Conservation (phyloP, 2,113 vertebrate genomes). For the Anas platyrhynchos region DNA sequence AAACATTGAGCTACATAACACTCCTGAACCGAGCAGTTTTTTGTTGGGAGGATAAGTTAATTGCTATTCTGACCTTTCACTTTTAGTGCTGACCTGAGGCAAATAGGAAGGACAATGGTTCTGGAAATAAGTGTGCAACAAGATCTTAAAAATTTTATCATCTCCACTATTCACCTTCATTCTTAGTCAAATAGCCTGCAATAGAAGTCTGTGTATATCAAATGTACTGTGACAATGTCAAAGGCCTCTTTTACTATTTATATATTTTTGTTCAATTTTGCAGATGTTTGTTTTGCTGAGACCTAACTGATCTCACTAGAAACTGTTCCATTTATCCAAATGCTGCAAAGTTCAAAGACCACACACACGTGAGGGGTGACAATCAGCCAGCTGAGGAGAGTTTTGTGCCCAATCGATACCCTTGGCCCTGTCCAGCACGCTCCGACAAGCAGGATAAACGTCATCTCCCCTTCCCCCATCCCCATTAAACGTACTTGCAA, state of each 20-base stretch:
- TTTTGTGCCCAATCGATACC: slow-evolving; percentile 9
- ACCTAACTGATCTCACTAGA: neutral
- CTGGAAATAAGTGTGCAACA: neutral
- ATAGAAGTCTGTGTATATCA: neutral
- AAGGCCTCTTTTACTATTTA: slow-evolving; percentile 38
- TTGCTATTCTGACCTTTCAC: slow-evolving; percentile 42
- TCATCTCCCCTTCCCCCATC: slow-evolving; percentile 4
- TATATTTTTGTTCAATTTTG: neutral
- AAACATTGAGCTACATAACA: slow-evolving; percentile 16
- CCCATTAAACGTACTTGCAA: slow-evolving; percentile 19
- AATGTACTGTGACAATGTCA: neutral
- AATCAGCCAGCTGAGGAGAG: slow-evolving; percentile 27
- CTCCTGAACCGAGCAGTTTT: neutral
- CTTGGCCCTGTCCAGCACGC: neutral
- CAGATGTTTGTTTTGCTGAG: slow-evolving; percentile 25
- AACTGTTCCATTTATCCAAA: slow-evolving; percentile 27
- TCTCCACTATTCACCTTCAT: neutral
- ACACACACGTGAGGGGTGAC: neutral
- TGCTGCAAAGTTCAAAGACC: neutral
- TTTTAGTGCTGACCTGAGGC: neutral
- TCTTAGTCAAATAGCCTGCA: neutral
- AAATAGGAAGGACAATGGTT: neutral
- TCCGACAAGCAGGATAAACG: slow-evolving; percentile 23
- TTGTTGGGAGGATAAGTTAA: neutral
- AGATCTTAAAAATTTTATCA: slow-evolving; percentile 31